These are phyloP conservation scores for Nestor notabilis DNA, from an alignment of 2,113 vertebrate genomes.

Conservation along the genomic window DNA sequence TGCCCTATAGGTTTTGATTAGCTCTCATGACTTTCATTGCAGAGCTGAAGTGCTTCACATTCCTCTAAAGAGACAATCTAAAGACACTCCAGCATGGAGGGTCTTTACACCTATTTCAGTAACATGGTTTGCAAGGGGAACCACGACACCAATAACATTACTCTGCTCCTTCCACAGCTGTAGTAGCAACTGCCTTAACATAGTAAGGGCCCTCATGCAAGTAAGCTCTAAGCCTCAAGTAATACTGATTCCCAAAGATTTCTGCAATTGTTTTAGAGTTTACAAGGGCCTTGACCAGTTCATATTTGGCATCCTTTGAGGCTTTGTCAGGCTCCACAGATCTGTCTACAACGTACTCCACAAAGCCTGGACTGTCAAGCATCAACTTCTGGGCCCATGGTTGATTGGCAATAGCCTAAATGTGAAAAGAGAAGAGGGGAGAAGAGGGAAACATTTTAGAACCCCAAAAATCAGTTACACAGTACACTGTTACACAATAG, in stretches of 20 bases:
- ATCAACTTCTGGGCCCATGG: conserved; percentile 93
- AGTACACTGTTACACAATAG: accelerated
- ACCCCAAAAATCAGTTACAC: neutral
- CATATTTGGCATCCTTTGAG: conserved; percentile 93
- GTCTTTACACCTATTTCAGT: neutral
- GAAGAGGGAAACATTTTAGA: neutral
- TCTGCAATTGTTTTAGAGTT: conserved; percentile 82
- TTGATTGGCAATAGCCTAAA: conserved; percentile 89
- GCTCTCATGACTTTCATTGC: neutral
- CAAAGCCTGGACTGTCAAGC: conserved; percentile 89
- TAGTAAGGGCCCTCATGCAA: conserved; percentile 91
- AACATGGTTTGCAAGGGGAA: neutral
- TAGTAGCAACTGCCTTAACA: conserved; percentile 84
- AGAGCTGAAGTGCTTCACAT: neutral
- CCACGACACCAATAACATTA: conserved; percentile 50
- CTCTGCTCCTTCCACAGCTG: conserved; percentile 90
- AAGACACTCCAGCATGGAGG: neutral
- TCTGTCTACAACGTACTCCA: conserved; percentile 93
- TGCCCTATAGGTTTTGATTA: neutral
- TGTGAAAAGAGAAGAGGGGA: neutral
- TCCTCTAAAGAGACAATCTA: neutral
- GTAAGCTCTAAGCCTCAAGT: conserved; percentile 88
- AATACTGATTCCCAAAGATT: conserved; percentile 89
- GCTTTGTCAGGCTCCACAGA: conserved; percentile 88
- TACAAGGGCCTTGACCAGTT: conserved; percentile 89